A percentile compares a stretch with the other conserved stretches of the same genome.
phyloP scores from a whole-genome alignment of 2,888 invertebrate species.

The Lithophane semibrunnea region DNA sequence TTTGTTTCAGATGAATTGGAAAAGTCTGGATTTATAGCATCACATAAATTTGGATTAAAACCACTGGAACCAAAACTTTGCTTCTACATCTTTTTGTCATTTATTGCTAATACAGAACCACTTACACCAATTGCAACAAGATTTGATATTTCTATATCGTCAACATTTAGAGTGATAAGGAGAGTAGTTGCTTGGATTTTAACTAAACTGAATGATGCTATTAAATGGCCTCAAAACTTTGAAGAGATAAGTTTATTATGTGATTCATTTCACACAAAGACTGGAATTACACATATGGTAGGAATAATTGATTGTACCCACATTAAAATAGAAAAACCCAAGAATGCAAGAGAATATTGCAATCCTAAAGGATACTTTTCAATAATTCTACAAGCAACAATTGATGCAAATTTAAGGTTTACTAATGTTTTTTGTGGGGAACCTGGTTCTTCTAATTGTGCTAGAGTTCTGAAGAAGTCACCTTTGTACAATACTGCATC shows the following conservation, averaged over 20 bases:
- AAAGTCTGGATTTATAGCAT: conserved; percentile 80
- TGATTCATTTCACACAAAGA: conserved; percentile 76
- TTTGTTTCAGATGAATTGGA: conserved; percentile 81
- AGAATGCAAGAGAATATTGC: conserved; percentile 79
- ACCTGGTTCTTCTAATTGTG: conserved; percentile 79
- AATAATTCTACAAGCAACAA: conserved; percentile 78
- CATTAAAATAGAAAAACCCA: conserved; percentile 81
- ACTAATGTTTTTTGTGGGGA: conserved; percentile 83
- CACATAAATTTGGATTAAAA: conserved; percentile 80
- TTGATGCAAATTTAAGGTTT: conserved; percentile 79
- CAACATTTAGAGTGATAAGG: conserved; percentile 81
- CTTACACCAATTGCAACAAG: conserved; percentile 80
- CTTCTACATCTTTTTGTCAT: conserved; percentile 82
- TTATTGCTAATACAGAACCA: conserved; percentile 79
- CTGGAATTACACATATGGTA: conserved; percentile 77
- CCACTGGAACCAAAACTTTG: conserved; percentile 81
- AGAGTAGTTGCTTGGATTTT: conserved; percentile 81
- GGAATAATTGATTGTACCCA: conserved; percentile 81
- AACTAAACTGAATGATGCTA: conserved; percentile 78
- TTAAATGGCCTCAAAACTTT: conserved; percentile 79
- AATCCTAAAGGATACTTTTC: conserved; percentile 82
- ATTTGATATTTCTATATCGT: conserved; percentile 83
- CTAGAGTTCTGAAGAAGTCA: conserved; percentile 78
- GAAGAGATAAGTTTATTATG: conserved; percentile 73
- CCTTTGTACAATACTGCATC: conserved; percentile 78